These are phyloP conservation scores for Chouioia cunea DNA, from an alignment of 2,888 invertebrate species.

Conservation along the genomic window DNA sequence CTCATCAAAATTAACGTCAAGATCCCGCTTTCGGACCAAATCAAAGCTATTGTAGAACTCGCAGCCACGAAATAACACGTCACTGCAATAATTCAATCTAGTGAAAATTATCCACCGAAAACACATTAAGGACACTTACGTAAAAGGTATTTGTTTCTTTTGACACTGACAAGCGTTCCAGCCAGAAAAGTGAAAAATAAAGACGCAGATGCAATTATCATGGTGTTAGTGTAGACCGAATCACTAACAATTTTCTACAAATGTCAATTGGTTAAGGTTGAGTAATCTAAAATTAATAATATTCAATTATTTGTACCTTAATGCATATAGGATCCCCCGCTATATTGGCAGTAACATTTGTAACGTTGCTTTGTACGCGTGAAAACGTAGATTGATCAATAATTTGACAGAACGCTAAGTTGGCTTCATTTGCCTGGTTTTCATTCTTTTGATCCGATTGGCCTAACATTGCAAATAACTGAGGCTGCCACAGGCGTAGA, in stretches of 20 bases:
- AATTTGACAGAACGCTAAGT: constrained; percentile 59
- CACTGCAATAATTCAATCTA: constrained; percentile 42
- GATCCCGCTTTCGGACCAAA: constrained; percentile 55
- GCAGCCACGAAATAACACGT: constrained; percentile 50
- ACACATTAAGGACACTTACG: constrained; percentile 48
- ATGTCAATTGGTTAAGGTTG: not conserved
- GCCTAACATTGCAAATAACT: constrained; percentile 77
- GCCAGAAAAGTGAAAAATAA: constrained; percentile 49
- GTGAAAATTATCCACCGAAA: not conserved
- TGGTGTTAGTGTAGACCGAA: constrained; percentile 54
- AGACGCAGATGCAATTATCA: constrained; percentile 50
- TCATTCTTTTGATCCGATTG: constrained; percentile 45
- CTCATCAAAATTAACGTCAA: constrained; percentile 55
- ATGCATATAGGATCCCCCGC: not conserved
- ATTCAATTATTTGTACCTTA: constrained; percentile 11
- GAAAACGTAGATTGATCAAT: constrained; percentile 51
- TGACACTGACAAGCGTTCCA: constrained; percentile 48
- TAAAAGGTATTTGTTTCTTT: constrained; percentile 54
- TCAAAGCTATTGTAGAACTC: constrained; percentile 52
- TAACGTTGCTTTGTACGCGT: no score
- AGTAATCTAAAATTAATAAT: not conserved
- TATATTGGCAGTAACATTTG: constrained; percentile 4
- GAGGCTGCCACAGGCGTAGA: constrained; percentile 88
- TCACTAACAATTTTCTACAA: constrained; percentile 41
- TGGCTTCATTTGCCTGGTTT: constrained; percentile 43